phyloP scores from a whole-genome alignment of 2,797 vertebrate species.

The Sebastes wilsoni region DNA sequence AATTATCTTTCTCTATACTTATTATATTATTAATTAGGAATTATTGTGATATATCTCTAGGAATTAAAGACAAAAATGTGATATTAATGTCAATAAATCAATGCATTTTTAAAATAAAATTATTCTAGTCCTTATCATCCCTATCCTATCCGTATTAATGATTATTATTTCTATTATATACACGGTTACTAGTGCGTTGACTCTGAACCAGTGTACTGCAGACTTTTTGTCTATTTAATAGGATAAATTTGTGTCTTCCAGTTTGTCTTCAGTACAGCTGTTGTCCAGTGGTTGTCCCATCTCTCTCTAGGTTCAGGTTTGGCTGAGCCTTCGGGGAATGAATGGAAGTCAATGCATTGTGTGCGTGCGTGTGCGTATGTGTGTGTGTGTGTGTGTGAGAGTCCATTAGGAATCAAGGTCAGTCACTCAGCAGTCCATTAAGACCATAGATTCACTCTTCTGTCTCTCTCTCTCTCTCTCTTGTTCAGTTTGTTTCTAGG shows the following conservation, averaged over 20 bases:
- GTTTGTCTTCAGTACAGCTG: conserved; percentile 2
- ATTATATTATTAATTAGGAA: neutral
- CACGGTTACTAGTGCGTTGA: neutral
- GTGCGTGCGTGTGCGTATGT: neutral
- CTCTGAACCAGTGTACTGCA: neutral
- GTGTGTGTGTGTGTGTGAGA: neutral
- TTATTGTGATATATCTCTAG: neutral
- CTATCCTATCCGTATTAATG: too few relatives aligned
- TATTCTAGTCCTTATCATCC: neutral
- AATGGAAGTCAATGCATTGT: conserved; percentile 37
- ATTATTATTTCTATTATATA: too few relatives aligned
- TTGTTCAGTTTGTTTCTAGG: conserved; percentile 45
- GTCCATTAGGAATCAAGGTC: conserved; percentile 74
- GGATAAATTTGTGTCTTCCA: neutral
- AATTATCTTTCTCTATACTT: too few relatives aligned
- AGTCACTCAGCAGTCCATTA: conserved; percentile 70
- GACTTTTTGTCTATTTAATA: neutral
- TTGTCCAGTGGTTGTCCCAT: conserved; percentile 8
- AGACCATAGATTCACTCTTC: conserved; percentile 38
- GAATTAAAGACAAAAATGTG: neutral
- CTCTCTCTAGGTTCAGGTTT: conserved; percentile 31
- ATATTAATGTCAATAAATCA: neutral
- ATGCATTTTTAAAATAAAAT: neutral
- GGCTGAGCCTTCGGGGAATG: conserved; percentile 35
- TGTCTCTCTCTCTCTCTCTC: conserved; percentile 10